These are phyloP conservation scores for Magallana nippona DNA, from an alignment of 2,888 invertebrate genomes.

Conservation along the genomic window DNA sequence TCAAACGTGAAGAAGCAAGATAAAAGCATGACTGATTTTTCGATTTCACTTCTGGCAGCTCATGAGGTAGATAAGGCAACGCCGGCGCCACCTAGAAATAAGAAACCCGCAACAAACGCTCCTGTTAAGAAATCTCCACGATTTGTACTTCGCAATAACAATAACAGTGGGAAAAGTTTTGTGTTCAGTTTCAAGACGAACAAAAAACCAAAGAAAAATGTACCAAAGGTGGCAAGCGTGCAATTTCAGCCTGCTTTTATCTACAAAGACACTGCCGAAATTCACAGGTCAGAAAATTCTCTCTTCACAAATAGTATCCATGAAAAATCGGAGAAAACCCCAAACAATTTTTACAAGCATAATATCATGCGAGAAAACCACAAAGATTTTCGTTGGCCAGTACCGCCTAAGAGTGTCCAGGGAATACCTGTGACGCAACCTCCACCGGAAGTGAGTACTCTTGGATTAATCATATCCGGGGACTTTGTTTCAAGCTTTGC, in stretches of 20 bases:
- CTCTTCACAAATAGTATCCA: background rate
- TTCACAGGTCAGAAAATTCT: slow-evolving; percentile 22
- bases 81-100: background rate
- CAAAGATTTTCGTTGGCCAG: background rate
- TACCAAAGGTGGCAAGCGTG: background rate
- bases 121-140: slow-evolving; percentile 9
- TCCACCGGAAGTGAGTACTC: background rate
- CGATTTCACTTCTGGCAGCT: slow-evolving; percentile 16
- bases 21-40: background rate
- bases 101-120: background rate
- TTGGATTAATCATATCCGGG: background rate
- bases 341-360: background rate
- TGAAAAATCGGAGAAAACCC: background rate
- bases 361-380: slow-evolving; percentile 1
- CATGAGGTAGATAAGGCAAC: slow-evolving; percentile 3
- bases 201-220: background rate
- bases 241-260: slow-evolving; percentile 5
- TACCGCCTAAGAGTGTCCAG: background rate
- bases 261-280: slow-evolving; percentile 22
- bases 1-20: background rate
- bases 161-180: background rate
- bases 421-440: slow-evolving; percentile 14
- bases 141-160: background rate
- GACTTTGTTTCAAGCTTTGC: slow-evolving; percentile 23
- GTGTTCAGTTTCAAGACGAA: slow-evolving; percentile 15